phyloP scores from a whole-genome alignment of 2,888 invertebrate genomes.

The Drosophila stalkeri region DNA sequence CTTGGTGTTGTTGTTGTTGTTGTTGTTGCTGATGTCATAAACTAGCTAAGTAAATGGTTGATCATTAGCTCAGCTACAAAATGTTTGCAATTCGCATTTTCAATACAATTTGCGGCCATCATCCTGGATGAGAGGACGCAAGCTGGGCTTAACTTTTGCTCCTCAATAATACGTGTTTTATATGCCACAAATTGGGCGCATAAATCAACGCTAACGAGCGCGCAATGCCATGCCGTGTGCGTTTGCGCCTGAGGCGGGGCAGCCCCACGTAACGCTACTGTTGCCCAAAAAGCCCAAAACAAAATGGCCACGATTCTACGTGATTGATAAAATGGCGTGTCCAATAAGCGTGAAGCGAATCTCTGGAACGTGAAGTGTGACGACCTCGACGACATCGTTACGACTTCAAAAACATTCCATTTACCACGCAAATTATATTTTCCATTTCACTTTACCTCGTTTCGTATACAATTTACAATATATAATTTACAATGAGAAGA shows the following conservation, averaged over 20 bases:
- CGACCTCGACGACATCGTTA: constrained; percentile 27
- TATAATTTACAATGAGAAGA: no score
- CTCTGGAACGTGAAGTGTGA: constrained; percentile 21
- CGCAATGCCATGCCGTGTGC: neutral
- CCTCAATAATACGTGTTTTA: constrained; percentile 55
- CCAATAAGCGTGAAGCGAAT: constrained; percentile 21
- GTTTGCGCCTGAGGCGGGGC: neutral
- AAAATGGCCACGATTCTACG: constrained; percentile 71
- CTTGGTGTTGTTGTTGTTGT: constrained; percentile 26
- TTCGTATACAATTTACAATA: no score
- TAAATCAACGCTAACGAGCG: constrained; percentile 70
- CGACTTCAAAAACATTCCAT: constrained; percentile 13
- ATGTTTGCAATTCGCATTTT: constrained; percentile 74
- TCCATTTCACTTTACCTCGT: no score
- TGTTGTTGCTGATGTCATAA: constrained; percentile 56
- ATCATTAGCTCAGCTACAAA: constrained; percentile 78
- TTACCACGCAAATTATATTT: neutral
- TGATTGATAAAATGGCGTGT: constrained; percentile 76
- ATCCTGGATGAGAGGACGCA: constrained; percentile 58
- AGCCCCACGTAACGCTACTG: constrained; percentile 47
- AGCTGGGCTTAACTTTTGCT: constrained; percentile 44
- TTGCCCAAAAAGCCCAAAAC: constrained; percentile 12
- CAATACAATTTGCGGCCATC: constrained; percentile 71
- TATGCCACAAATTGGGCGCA: constrained; percentile 58
- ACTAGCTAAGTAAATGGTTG: constrained; percentile 66